A percentile compares a stretch with the other conserved stretches of the same genome.
Evolutionary conservation across 2,797 vertebrate species (phyloP).

Genomic region (Rhabdomys pumilio): DNA sequence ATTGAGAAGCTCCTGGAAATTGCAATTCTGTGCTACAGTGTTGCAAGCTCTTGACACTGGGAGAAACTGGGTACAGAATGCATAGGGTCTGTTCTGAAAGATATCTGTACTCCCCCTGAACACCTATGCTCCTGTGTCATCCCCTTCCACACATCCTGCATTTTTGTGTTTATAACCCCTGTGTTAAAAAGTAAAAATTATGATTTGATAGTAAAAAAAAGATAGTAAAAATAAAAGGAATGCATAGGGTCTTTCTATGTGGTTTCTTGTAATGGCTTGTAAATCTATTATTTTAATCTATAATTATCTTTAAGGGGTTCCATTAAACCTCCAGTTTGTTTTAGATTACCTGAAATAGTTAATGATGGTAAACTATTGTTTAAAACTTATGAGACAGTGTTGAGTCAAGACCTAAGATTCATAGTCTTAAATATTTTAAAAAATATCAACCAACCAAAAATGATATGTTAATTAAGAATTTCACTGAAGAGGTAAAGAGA

Average conservation of each 20-base stretch:
- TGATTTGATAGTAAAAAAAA: too few species aligned
- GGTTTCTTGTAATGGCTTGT: background rate
- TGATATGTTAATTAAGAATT: background rate
- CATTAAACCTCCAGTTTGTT: background rate
- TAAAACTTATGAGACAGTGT: background rate
- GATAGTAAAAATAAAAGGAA: too few species aligned
- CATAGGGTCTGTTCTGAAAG: background rate
- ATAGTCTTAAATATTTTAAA: constrained; percentile 20
- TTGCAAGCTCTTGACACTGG: background rate
- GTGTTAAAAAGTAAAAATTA: too few species aligned
- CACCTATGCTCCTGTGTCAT: too few species aligned
- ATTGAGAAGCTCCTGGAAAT: background rate
- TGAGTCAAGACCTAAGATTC: background rate
- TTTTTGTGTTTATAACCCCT: too few species aligned
- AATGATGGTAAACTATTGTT: background rate
- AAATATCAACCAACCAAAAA: background rate
- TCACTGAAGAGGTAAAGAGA: background rate
- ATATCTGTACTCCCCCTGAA: too few species aligned
- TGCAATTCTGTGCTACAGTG: background rate
- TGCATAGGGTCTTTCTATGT: background rate
- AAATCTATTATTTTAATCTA: background rate
- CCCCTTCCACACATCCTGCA: too few species aligned
- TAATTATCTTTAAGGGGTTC: background rate
- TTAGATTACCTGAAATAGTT: background rate
- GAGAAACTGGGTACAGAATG: constrained; percentile 6